A percentile compares a stretch with the other conserved stretches of the same genome.
phyloP scores from a whole-genome alignment of 2,888 invertebrate genomes.

The Ormia ochracea region DNA sequence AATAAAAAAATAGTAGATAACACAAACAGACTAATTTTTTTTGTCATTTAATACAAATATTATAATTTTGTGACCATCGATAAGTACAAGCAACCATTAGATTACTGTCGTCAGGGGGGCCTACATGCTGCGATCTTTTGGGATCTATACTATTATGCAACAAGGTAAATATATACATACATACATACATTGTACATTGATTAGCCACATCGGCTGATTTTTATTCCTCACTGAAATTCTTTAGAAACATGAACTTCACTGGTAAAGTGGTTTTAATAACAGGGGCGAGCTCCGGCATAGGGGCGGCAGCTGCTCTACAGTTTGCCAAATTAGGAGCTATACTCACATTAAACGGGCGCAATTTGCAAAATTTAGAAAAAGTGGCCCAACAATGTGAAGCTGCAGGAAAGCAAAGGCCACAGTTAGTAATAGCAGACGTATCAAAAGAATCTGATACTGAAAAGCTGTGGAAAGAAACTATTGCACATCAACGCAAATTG shows the following conservation, averaged over 20 bases:
- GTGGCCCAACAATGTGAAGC: too few species aligned
- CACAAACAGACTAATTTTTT: too few species aligned
- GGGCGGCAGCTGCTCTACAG: constrained; percentile 82
- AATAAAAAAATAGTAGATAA: too few species aligned
- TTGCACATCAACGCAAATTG: constrained; percentile 85
- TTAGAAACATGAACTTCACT: constrained; percentile 73
- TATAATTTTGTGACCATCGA: too few species aligned
- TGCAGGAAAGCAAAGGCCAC: constrained; percentile 79
- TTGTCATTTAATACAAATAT: too few species aligned
- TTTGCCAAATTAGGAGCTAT: constrained; percentile 82
- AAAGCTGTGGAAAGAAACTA: constrained; percentile 83
- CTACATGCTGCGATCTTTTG: too few species aligned
- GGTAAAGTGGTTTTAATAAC: constrained; percentile 81
- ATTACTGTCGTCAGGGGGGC: too few species aligned
- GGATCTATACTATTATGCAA: too few species aligned
- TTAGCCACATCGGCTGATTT: background rate
- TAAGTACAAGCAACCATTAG: too few species aligned
- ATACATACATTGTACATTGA: background rate
- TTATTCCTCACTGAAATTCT: background rate
- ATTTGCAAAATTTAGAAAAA: constrained; percentile 81
- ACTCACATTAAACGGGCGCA: constrained; percentile 83
- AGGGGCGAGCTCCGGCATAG: constrained; percentile 87
- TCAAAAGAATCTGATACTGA: constrained; percentile 85
- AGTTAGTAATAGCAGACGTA: constrained; percentile 83
- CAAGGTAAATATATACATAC: too few species aligned